Percentiles rank a stretch among this genome's conserved stretches.
These are phyloP conservation scores for Pantherophis vulpinus DNA, from an alignment of 2,797 vertebrate species.

Conservation along the genomic window DNA sequence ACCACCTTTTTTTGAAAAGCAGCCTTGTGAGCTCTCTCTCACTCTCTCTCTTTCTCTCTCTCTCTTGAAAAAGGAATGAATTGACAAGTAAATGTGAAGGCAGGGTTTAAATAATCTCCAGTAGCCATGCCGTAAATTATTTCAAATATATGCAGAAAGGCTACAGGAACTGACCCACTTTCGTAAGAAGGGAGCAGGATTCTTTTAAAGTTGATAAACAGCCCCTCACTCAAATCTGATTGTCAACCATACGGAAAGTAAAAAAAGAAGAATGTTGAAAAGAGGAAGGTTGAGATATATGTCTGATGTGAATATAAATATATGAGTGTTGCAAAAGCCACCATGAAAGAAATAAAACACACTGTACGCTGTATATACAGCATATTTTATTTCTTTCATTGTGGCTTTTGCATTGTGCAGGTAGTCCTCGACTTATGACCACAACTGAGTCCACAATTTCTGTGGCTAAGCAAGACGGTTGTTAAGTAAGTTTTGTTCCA, in stretches of 20 bases:
- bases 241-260: constrained; percentile 30
- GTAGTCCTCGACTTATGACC: neutral
- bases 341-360: neutral
- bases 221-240: constrained; percentile 5
- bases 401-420: neutral
- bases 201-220: constrained; percentile 46
- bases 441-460: neutral
- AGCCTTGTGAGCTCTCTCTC: constrained; percentile 14
- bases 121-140: constrained; percentile 52
- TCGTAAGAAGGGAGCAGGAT: constrained; percentile 42
- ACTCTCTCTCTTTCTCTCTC: no score
- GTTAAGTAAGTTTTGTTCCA: neutral
- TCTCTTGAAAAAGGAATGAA: constrained; percentile 35
- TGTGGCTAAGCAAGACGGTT: neutral
- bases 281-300: constrained; percentile 5
- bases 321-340: neutral
- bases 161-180: constrained; percentile 54
- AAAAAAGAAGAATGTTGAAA: constrained; percentile 47
- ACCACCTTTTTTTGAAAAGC: constrained; percentile 12
- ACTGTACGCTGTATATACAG: neutral
- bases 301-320: neutral
- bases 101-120: constrained; percentile 55
- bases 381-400: neutral
- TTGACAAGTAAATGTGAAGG: constrained; percentile 42
- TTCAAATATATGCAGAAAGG: constrained; percentile 55